Percentiles rank a stretch among this genome's conserved stretches.
phyloP scores from a whole-genome alignment of 2,888 invertebrate species.

The Tribolium freemani region DNA sequence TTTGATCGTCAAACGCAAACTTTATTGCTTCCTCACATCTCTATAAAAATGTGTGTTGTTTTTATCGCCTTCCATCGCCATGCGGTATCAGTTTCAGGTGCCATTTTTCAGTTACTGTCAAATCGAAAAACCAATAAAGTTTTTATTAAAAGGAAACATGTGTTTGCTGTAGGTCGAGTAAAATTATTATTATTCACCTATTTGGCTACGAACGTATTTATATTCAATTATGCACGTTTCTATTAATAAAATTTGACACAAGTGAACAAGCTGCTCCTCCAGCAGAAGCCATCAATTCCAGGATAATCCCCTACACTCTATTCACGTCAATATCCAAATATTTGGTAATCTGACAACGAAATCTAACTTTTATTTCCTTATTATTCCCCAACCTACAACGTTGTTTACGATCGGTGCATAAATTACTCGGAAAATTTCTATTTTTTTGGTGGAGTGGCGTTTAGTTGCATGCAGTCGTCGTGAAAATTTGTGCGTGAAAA shows the following conservation, averaged over 20 bases:
- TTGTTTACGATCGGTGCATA: background rate
- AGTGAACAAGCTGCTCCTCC: slow-evolving; percentile 14
- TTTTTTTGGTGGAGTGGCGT: background rate
- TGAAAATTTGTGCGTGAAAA: slow-evolving; percentile 5
- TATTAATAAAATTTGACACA: slow-evolving; percentile 29
- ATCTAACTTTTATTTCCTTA: slow-evolving; percentile 26
- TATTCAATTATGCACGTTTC: slow-evolving; percentile 36
- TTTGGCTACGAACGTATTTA: slow-evolving; percentile 29
- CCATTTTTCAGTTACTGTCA: slow-evolving; percentile 38
- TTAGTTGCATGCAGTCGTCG: background rate
- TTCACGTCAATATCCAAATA: slow-evolving; percentile 29
- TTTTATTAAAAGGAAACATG: slow-evolving; percentile 44
- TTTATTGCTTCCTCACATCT: slow-evolving; percentile 45
- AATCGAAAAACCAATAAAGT: slow-evolving; percentile 39
- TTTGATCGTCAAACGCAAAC: slow-evolving; percentile 27
- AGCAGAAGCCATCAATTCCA: slow-evolving; percentile 32
- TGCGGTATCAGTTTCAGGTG: slow-evolving; percentile 35
- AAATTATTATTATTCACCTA: slow-evolving; percentile 27
- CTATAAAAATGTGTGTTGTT: slow-evolving; percentile 40
- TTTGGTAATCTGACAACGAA: slow-evolving; percentile 27
- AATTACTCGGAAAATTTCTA: background rate
- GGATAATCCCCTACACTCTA: slow-evolving; percentile 31
- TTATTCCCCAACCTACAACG: slow-evolving; percentile 5
- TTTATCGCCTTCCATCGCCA: slow-evolving; percentile 23
- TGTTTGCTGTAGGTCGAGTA: slow-evolving; percentile 38